Percentiles rank a stretch among this genome's conserved stretches.
These are phyloP conservation scores for Leptodactylus fuscus DNA, from an alignment of 2,113 vertebrate species.

Conservation along the genomic window DNA sequence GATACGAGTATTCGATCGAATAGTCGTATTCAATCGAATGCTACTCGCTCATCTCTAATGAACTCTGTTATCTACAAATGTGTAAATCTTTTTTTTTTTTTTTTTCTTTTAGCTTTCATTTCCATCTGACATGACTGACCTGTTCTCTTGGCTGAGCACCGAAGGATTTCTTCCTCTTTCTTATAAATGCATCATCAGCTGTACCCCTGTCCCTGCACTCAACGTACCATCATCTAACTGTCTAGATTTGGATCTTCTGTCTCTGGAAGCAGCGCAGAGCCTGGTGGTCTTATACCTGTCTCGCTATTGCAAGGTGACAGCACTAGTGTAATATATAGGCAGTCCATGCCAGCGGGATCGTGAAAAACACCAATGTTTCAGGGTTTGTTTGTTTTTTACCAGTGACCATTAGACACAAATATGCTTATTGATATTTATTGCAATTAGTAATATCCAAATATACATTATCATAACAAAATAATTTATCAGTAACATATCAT, in stretches of 20 bases:
- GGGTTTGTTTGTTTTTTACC: too few relatives aligned
- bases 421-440: too few relatives aligned
- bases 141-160: constrained; percentile 43
- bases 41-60: too few relatives aligned
- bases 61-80: not conserved
- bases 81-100: not conserved
- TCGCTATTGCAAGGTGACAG: constrained; percentile 51
- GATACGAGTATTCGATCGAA: too few relatives aligned
- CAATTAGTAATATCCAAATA: too few relatives aligned
- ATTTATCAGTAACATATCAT: too few relatives aligned
- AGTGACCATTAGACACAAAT: not conserved
- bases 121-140: constrained; percentile 31
- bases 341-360: not conserved
- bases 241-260: constrained; percentile 27
- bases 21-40: too few relatives aligned
- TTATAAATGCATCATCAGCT: constrained; percentile 52
- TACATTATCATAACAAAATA: too few relatives aligned
- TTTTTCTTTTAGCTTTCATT: not conserved
- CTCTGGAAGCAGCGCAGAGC: constrained; percentile 9
- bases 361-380: not conserved
- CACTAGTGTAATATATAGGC: not conserved
- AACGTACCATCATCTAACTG: not conserved
- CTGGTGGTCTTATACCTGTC: constrained; percentile 44
- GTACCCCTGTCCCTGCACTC: not conserved
- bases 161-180: constrained; percentile 31